Base-by-base conservation (phyloP, 1,140 invertebrate species). In the Arion vulgaris region DNA sequence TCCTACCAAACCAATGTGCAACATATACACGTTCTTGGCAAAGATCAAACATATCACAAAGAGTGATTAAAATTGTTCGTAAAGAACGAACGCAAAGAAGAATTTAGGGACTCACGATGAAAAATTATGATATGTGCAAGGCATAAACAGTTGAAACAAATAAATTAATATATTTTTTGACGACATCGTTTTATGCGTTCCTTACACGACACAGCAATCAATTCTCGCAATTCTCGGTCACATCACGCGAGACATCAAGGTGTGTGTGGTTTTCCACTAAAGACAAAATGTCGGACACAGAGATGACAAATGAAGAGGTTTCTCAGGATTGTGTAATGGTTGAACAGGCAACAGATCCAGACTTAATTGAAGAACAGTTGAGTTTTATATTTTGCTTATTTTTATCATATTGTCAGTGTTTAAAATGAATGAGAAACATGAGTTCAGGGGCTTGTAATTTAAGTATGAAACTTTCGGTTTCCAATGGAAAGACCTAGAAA, bases 261-360 rank as follows among this genome's bases (percentile, higher is more conserved):
- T 4, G 53, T 66, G n/a, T 66, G 62, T 32, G 62, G 45, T 39
- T 75, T 51, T 17, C 41, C 41, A 53, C 2, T n/a, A n/a, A 49
- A 75, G 73, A 39, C 69, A 85, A 82, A 32, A 85, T 85, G 84
- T 85, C 84, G 66, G 81, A 74, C 81, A 72, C 53, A 66, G 84
- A 85, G 77, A 81, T 78, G 68, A 74, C 75, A 53, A 74, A 85
- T 26, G 66, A 49, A 34, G 75, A 81, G 36, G 36, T 76, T 32
- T 32, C 78, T 68, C 76, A 85, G 57, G 76, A 78, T 34, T 23
- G 15, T 36, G 53, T 51, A 23, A 39, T 34, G 36, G 73, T 36
- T 72, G 71, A 74, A 57, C 66, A 76, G 39, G 81, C 78, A 19
- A 32, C 57, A 15, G 84, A 83, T 15, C 51, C 71, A 28, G 71